Base-by-base conservation (phyloP, 2,888 invertebrate species). In the Choreutis nemorana region DNA sequence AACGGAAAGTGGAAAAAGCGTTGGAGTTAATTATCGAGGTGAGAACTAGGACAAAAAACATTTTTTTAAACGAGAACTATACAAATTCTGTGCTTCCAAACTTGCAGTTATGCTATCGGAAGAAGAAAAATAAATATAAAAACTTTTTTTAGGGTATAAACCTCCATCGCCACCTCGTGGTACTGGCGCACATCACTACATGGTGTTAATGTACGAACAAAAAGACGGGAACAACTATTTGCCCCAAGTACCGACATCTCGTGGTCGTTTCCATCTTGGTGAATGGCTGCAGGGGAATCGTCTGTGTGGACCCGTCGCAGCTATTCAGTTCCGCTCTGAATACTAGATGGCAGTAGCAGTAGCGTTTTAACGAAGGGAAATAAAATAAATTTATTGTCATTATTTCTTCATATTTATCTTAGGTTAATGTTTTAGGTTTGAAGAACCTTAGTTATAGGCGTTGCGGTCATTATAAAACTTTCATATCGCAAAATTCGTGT, bases 141-240 rank as follows among this genome's bases (percentile, higher is more conserved):
- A 18, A 18, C 18, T 18, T 24, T 23, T 27, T 39, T 4, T 39
- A 81, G 81, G 59, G 8, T 81, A 77, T 44, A 68, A 68, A 30
- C 55, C 68, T 3, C 81, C 80, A 52, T 42, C 65, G 55, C 81
- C 81, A 50, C 67, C 80, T 56, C 67, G 64, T 41, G 71, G 66
- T 28, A 53, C 65, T 0, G 78, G 79, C 26, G 45, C 53, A 12
- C 81, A 81, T 36, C 75, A 75, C 42, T 81, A 75, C 57, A 45
- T 77, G 14, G 58, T 58, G 40, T 35, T 80, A 13, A 50, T 79
- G 2, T 80, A 64, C 40, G 73, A 77, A 39, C 79, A 80, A 41
- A 50, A 42, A 0, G 77, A 77, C 25, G 77, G 77, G 14, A 75
- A 72, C 49, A 73, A 68, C 40, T 77, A 75, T 34, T 36, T 73